phyloP scores from a whole-genome alignment of 2,113 vertebrate genomes.

The Cepphus grylle region DNA sequence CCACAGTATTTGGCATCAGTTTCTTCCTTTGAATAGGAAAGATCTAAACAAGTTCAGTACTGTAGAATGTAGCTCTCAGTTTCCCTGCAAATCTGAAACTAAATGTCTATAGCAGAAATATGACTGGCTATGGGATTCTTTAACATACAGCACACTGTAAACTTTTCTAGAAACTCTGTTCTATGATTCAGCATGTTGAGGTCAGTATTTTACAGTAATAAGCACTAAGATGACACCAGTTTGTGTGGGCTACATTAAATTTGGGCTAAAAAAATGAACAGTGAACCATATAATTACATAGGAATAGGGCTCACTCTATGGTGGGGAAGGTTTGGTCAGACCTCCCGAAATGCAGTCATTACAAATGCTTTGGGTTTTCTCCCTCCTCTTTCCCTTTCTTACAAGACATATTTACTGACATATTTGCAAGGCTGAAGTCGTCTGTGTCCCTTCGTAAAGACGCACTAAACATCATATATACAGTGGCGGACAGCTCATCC shows the following conservation, averaged over 20 bases:
- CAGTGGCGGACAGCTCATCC: not conserved
- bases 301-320: not conserved
- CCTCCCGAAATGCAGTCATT: not conserved
- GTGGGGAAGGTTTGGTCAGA: not conserved
- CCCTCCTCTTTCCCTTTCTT: not conserved
- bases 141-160: not conserved
- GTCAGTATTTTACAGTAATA: slow-evolving; percentile 35
- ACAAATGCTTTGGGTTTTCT: not conserved
- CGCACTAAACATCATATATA: not conserved
- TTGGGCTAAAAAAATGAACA: not conserved
- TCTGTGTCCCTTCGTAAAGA: not conserved
- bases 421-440: not conserved
- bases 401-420: not conserved
- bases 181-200: slow-evolving; percentile 32
- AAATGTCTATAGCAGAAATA: not conserved
- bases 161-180: not conserved
- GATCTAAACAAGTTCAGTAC: not conserved
- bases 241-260: slow-evolving; percentile 5
- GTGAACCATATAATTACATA: not conserved
- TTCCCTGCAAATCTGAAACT: not conserved
- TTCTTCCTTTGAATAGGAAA: not conserved
- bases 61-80: not conserved
- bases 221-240: not conserved
- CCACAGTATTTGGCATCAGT: not conserved
- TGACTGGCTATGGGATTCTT: not conserved